phyloP scores from a whole-genome alignment of 2,888 invertebrate genomes.

The Xestoiulus laeticollis region DNA sequence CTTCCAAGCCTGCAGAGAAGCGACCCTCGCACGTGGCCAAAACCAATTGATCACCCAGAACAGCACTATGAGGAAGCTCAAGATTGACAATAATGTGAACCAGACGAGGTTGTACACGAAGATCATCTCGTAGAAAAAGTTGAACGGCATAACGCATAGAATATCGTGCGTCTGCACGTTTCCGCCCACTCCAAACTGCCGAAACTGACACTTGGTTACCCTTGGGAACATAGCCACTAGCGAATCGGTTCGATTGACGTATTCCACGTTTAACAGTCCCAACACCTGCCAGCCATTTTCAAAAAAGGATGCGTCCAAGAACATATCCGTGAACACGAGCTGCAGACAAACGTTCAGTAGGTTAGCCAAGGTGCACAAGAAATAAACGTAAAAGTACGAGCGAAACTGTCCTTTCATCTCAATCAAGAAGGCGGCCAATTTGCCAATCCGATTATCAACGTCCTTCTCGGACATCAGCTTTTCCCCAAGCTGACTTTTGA shows the following conservation, averaged over 20 bases:
- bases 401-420: neutral
- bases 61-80: conserved; percentile 55
- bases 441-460: neutral
- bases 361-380: neutral
- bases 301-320: neutral
- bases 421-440: neutral
- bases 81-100: conserved; percentile 58
- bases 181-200: conserved; percentile 59
- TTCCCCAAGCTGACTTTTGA: neutral
- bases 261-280: neutral
- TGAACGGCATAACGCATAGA: conserved; percentile 59
- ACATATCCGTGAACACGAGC: neutral
- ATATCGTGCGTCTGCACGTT: conserved; percentile 58
- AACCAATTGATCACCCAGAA: conserved; percentile 56
- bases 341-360: neutral
- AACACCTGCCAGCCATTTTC: neutral
- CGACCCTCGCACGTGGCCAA: conserved; percentile 55
- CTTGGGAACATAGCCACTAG: conserved; percentile 58
- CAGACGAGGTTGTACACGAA: conserved; percentile 55
- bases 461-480: neutral
- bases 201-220: conserved; percentile 59
- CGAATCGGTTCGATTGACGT: conserved; percentile 57
- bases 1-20: neutral
- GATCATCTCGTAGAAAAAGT: conserved; percentile 59
- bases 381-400: neutral